Evolutionary conservation across 2,888 invertebrate genomes (phyloP).

Genomic region (Andrena dorsata): DNA sequence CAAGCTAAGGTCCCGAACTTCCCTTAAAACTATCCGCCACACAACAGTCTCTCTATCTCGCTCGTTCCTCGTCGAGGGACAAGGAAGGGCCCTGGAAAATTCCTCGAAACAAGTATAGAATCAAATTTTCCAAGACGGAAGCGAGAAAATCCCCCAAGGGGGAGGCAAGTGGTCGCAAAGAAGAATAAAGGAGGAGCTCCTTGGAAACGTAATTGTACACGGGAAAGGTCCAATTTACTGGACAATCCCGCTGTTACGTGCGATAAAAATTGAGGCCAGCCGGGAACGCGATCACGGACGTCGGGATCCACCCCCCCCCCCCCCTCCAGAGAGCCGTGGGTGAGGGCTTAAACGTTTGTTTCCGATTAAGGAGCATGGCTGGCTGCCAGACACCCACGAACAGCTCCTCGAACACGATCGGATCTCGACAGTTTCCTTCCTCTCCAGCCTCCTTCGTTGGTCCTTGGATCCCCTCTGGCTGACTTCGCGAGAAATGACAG

Average conservation of each 20-base stretch:
- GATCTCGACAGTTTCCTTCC: constrained; percentile 31
- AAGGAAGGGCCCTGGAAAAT: neutral
- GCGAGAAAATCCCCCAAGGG: constrained; percentile 42
- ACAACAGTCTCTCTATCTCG: no score
- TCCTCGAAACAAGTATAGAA: constrained; percentile 1
- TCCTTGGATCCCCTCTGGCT: constrained; percentile 36
- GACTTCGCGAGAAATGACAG: constrained; percentile 48
- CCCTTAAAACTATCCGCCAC: no score
- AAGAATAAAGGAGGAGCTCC: neutral
- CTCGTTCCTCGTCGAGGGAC: neutral
- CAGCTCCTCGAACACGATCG: constrained; percentile 27
- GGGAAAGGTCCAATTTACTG: constrained; percentile 44
- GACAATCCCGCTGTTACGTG: constrained; percentile 42
- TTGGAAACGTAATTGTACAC: constrained; percentile 41
- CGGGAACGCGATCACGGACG: constrained; percentile 4
- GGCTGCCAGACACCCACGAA: constrained; percentile 37
- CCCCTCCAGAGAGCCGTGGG: neutral
- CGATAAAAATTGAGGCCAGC: constrained; percentile 46
- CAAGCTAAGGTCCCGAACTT: no score
- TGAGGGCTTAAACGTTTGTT: constrained; percentile 48
- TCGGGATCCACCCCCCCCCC: neutral
- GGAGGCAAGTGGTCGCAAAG: neutral
- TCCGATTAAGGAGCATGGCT: constrained; percentile 58
- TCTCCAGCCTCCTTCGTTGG: neutral
- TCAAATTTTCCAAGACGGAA: constrained; percentile 49